phyloP scores from a whole-genome alignment of 2,113 vertebrate genomes.

The Okapia johnstoni region DNA sequence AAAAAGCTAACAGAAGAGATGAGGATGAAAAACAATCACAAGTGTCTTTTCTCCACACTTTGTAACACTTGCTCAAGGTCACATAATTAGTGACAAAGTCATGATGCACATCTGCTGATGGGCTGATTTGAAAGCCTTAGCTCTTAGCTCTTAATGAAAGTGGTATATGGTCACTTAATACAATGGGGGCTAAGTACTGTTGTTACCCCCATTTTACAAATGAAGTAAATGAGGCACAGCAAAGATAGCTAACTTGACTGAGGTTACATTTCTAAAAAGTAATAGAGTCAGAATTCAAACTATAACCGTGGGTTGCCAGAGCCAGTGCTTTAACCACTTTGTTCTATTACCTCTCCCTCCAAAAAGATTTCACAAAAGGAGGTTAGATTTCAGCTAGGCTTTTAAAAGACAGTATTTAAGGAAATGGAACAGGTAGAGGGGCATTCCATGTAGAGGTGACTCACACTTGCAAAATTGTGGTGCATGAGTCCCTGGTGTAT shows the following conservation, averaged over 20 bases:
- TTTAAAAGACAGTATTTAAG: background rate
- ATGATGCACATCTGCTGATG: background rate
- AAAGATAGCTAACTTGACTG: background rate
- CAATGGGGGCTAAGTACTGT: background rate
- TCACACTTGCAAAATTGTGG: background rate
- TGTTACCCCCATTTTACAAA: background rate
- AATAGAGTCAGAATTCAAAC: background rate
- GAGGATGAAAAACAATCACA: background rate
- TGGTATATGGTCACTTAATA: background rate
- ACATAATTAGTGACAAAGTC: background rate
- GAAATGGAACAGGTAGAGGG: background rate
- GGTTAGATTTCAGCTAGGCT: background rate
- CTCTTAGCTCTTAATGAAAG: background rate
- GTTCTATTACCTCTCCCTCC: background rate
- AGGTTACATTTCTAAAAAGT: background rate
- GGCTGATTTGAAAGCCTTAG: background rate
- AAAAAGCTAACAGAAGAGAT: background rate
- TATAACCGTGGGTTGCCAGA: background rate
- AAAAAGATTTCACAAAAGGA: background rate
- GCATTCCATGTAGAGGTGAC: background rate
- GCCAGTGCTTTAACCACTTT: background rate
- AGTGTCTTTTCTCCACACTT: background rate
- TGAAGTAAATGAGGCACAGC: background rate
- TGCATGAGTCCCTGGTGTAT: background rate
- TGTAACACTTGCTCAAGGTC: background rate